A percentile compares a stretch with the other conserved stretches of the same genome.
phyloP scores from a whole-genome alignment of 2,113 vertebrate genomes.

The Sylvietta virens region DNA sequence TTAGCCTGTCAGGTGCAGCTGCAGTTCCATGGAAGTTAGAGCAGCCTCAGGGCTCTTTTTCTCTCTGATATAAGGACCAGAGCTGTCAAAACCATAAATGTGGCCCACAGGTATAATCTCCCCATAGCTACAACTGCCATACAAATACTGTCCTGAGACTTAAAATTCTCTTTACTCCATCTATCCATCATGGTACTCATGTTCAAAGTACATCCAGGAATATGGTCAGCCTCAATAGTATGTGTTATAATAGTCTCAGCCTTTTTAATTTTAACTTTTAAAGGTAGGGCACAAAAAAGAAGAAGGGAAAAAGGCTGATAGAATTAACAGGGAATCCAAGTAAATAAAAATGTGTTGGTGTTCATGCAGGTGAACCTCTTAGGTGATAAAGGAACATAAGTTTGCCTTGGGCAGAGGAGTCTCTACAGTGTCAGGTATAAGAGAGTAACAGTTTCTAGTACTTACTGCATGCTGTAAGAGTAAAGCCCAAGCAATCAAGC shows the following conservation, averaged over 20 bases:
- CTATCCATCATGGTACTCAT: not conserved
- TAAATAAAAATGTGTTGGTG: slow-evolving; percentile 33
- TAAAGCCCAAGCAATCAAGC: not conserved
- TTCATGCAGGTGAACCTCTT: slow-evolving; percentile 73
- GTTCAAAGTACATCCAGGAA: not conserved
- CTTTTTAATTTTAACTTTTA: not conserved
- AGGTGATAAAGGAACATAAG: not conserved
- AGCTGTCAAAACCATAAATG: not conserved
- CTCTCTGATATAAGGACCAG: not conserved
- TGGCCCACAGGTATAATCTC: not conserved
- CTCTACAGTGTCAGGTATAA: not conserved
- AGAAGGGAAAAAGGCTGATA: not conserved
- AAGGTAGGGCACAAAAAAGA: not conserved
- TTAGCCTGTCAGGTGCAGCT: not conserved
- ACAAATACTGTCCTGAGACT: not conserved
- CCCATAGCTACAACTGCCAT: not conserved
- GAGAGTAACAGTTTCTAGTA: not conserved
- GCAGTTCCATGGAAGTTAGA: not conserved
- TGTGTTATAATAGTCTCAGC: not conserved
- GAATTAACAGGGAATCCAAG: not conserved
- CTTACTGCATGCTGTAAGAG: not conserved
- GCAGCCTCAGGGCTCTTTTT: not conserved
- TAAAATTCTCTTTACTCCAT: not conserved
- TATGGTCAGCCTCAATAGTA: not conserved
- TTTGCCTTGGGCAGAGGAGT: not conserved